phyloP scores from a whole-genome alignment of 1,140 invertebrate genomes.

The Adoxophyes honmai region DNA sequence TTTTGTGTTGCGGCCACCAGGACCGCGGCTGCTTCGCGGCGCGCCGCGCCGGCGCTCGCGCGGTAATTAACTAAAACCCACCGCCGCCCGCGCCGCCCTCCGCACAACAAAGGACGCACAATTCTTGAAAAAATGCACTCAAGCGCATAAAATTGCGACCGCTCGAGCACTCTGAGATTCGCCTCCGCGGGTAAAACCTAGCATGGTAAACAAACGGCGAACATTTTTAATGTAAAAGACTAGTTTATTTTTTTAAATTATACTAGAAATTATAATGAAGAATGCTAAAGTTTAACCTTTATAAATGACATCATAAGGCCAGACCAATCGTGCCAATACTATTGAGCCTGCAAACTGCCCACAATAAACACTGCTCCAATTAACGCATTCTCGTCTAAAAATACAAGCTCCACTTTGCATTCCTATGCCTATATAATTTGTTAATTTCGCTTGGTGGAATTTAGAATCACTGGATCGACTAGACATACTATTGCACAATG shows the following conservation, averaged over 20 bases:
- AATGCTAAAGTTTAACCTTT: no score
- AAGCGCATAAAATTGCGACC: constrained; percentile 26
- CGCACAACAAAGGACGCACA: constrained; percentile 48
- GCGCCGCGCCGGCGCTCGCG: constrained; percentile 36
- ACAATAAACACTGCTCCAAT: not conserved
- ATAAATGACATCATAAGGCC: no score
- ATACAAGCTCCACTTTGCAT: no score
- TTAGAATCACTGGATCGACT: no score
- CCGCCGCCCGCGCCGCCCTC: constrained; percentile 30
- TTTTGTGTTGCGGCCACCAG: constrained; percentile 67
- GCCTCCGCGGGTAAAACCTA: not conserved
- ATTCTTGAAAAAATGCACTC: constrained; percentile 35
- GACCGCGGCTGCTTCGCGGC: constrained; percentile 29
- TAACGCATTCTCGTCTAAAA: no score
- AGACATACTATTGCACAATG: no score
- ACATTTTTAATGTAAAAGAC: no score
- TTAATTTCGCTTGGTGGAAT: no score
- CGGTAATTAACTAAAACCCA: constrained; percentile 71
- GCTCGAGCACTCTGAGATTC: not conserved
- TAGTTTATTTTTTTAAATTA: no score
- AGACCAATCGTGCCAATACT: constrained; percentile 18
- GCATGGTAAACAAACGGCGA: no score
- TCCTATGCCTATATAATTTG: no score
- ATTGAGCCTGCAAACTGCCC: not conserved
- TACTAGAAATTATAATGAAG: no score